Base-by-base conservation (phyloP, 2,113 vertebrate species). In the Percopsis transmontana region DNA sequence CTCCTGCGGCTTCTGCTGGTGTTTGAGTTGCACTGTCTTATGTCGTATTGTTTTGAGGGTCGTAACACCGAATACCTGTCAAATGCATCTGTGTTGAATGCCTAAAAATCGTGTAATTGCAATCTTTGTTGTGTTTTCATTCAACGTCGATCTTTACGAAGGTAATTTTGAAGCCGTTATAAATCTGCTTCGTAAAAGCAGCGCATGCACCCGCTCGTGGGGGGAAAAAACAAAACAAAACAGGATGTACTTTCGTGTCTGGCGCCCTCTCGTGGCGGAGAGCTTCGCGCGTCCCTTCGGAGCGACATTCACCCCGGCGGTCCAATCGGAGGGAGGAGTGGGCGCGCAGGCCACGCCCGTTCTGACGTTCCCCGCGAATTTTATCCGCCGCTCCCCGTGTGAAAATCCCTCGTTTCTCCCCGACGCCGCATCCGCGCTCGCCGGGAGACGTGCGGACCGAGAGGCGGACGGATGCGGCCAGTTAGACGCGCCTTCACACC, bases 1-100 rank as follows among this genome's bases (percentile, higher is more conserved):
- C 93, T 94, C 94, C 88, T 83, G 85, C 77, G 87, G 78, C 82
- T 79, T 58, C 63, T 89, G 89, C 87, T 70, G 59, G 20, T 45
- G 27, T 39, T 33, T 48, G n/a, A n/a, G n/a, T 21, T 33, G 27
- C 27, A 7, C 5, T 33, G 8, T 33, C 27, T 33, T 7, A 33
- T 33, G 5, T 33, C 27, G 8, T 6, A 33, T 33, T 33, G 27
- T 33, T 33, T 33, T 4, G 27, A 33, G 27, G n/a, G 27, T 33
- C 8, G 8, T 33, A 33, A 7, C 27, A 33, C n/a, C n/a, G n/a
- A n/a, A n/a, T n/a, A n/a, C n/a, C n/a, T n/a, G n/a, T n/a, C n/a
- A 33, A 33, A 7, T 33, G 27, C 2, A 33, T 33, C n/a, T n/a
- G n/a, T n/a, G n/a, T n/a, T n/a, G n/a, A n/a, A n/a, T n/a, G n/a